Conservation (phyloP, 1,140 invertebrate species). For the Bicyclus anynana region DNA sequence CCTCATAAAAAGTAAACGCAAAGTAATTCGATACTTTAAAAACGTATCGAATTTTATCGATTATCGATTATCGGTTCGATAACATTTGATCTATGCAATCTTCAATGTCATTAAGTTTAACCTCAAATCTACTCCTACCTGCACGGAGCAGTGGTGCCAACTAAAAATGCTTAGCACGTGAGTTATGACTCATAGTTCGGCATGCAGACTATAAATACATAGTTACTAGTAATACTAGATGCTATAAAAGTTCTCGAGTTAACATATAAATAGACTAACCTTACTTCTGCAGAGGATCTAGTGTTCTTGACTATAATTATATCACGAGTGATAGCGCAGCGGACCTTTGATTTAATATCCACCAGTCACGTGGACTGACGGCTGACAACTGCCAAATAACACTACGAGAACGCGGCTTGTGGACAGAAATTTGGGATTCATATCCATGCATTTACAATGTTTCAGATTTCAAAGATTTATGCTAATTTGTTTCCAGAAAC, state of each 20-base stretch:
- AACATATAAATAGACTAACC: conserved; percentile 23
- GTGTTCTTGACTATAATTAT: conserved; percentile 10
- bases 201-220: conserved; percentile 15
- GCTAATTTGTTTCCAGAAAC: conserved; percentile 4
- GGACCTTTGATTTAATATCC: conserved; percentile 12
- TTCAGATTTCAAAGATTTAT: conserved; percentile 9
- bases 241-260: conserved; percentile 10
- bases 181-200: conserved; percentile 22
- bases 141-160: conserved; percentile 29
- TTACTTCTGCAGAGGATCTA: conserved; percentile 3
- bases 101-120: conserved; percentile 23
- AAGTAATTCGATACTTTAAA: conserved; percentile 4
- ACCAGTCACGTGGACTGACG: conserved; percentile 38
- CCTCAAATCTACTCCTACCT: conserved; percentile 16
- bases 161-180: conserved; percentile 28
- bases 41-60: conserved; percentile 18
- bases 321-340: neutral
- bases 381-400: conserved; percentile 22
- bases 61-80: conserved; percentile 18
- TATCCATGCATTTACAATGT: neutral
- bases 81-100: conserved; percentile 24
- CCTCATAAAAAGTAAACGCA: neutral
- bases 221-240: neutral
- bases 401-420: neutral
- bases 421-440: conserved; percentile 12